Base-by-base conservation (phyloP, 2,888 invertebrate species). In the Eupithecia tripunctaria region DNA sequence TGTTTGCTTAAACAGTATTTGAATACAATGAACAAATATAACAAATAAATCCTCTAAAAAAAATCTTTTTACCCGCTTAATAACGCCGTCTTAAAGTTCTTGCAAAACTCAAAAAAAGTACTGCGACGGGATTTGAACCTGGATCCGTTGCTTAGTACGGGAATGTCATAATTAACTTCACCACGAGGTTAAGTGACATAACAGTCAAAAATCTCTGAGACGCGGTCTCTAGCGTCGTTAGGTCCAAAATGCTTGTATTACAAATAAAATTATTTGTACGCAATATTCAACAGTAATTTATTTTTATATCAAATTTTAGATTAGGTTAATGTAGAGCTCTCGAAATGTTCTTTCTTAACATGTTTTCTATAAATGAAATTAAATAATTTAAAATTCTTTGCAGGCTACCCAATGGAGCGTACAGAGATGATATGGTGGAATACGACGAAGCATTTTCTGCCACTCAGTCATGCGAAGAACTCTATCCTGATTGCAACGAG, bases 401-500 rank as follows among this genome's bases (percentile, higher is more conserved):
- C 88, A 94, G 94, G 62, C 82, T 94, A 69, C 94, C 93, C 0
- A 84, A 88, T 80, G 86, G 83, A 1, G 67, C 80, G 0, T 59
- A 75, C 1, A 76, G 82, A 27, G 86, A 89, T 18, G 83, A 85
- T 3, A 80, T 85, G 8, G 76, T 82, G 21, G 88, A 89, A 12
- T 94, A 92, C 68, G 93, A 94, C 59, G 79, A 74, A 65, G 92
- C 92, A 0, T 85, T 87, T n/a, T 76, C 81, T 1, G 79, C 89
- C 0, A 81, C 79, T 0, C 85, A 81, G 1, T 80, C 89, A 1
- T 94, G 94, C 68, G 87, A 90, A 10, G 82, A 83, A 5, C 74
- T 91, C 27, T 94, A 91, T 70, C 91, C 94, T 6, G 89, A 89
- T 12, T 93, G 93, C 73, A 78, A 80, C 0, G 82, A 86, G 5